phyloP scores from a whole-genome alignment of 2,797 vertebrate species.

The Orestias chungarensis region DNA sequence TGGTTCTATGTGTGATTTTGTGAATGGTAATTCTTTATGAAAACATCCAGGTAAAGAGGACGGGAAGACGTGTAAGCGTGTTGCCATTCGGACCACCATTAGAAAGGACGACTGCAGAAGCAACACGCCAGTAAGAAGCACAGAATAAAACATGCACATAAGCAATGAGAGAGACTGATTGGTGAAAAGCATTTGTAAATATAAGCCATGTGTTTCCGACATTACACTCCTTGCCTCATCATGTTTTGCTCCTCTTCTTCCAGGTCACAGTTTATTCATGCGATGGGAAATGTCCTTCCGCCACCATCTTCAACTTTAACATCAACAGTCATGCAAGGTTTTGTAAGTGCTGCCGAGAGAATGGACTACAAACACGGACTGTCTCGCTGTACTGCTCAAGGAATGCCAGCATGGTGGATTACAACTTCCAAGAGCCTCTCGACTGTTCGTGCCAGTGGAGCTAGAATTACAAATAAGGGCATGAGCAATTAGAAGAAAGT shows the following conservation, averaged over 20 bases:
- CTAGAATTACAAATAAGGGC: constrained; percentile 57
- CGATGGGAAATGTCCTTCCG: constrained; percentile 96
- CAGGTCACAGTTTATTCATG: constrained; percentile 95
- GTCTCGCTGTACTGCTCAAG: constrained; percentile 92
- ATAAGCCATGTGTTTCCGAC: background rate
- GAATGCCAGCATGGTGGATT: constrained; percentile 90
- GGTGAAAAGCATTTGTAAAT: background rate
- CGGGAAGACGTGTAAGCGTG: constrained; percentile 93
- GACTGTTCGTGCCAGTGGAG: constrained; percentile 98
- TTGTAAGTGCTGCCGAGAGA: constrained; percentile 97
- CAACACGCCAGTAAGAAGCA: constrained; percentile 88
- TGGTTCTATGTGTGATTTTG: constrained; percentile 12
- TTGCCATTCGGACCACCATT: constrained; percentile 93
- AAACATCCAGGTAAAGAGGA: constrained; percentile 89
- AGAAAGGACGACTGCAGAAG: constrained; percentile 95
- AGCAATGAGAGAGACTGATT: constrained; percentile 1
- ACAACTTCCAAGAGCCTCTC: constrained; percentile 90
- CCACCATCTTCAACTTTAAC: constrained; percentile 98
- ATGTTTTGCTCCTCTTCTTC: constrained; percentile 26
- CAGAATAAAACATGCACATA: background rate
- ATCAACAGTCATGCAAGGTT: constrained; percentile 96
- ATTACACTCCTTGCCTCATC: background rate
- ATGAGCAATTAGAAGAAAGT: constrained; percentile 18
- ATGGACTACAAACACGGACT: constrained; percentile 86
- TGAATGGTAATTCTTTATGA: constrained; percentile 34